phyloP scores from a whole-genome alignment of 2,797 vertebrate species.

The Taenioides sp. region DNA sequence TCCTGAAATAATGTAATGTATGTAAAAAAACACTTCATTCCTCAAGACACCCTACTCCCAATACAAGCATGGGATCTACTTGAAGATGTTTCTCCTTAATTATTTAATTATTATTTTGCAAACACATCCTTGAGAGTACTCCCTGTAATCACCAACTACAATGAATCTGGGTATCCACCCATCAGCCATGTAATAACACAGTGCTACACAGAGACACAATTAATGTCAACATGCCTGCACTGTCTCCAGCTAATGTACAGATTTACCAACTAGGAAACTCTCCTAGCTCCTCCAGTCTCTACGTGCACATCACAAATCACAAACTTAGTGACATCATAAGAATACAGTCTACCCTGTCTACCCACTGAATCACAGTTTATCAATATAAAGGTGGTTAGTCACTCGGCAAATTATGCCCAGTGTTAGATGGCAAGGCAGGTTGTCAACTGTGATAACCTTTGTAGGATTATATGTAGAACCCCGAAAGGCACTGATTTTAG shows the following conservation, averaged over 20 bases:
- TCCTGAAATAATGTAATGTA: not conserved
- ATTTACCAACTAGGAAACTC: not conserved
- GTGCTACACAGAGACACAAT: not conserved
- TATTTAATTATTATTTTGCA: slow-evolving; percentile 29
- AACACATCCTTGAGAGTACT: not conserved
- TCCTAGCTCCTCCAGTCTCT: not conserved
- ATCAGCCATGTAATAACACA: not conserved
- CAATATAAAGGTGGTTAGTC: not conserved
- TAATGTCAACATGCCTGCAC: not conserved
- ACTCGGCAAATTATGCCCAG: not conserved
- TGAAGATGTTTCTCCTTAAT: slow-evolving; percentile 3
- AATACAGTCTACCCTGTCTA: not conserved
- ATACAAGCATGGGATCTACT: slow-evolving; percentile 7
- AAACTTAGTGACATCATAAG: not conserved
- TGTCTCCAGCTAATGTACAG: not conserved
- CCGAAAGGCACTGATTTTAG: slow-evolving; percentile 5
- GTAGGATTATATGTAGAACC: not conserved
- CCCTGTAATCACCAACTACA: not conserved
- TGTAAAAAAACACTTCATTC: not conserved
- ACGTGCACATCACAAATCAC: slow-evolving; percentile 1
- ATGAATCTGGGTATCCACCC: not conserved
- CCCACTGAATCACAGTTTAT: slow-evolving; percentile 36
- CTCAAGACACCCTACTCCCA: not conserved
- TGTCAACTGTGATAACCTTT: not conserved
- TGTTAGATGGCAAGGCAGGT: not conserved